These are phyloP conservation scores for Belgica antarctica DNA, from an alignment of 2,888 invertebrate species.

Conservation along the genomic window DNA sequence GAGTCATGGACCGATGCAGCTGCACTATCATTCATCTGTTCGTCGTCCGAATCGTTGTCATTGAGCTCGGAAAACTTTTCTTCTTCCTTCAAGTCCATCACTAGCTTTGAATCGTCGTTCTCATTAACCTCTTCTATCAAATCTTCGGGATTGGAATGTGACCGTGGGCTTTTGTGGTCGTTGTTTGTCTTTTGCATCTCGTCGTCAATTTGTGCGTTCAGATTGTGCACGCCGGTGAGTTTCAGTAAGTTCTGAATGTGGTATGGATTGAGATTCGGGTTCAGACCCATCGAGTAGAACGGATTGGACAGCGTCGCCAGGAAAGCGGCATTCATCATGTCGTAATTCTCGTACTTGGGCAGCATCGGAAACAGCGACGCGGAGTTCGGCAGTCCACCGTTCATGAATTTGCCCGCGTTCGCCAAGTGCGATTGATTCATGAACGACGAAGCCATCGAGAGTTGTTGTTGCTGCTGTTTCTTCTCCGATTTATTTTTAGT, in stretches of 20 bases:
- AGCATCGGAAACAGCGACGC: slow-evolving; percentile 59
- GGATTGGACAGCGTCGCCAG: slow-evolving; percentile 56
- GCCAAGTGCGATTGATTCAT: slow-evolving; percentile 45
- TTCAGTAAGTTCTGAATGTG: slow-evolving; percentile 54
- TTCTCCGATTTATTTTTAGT: slow-evolving; percentile 39
- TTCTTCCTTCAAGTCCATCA: slow-evolving; percentile 68
- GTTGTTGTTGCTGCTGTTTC: slow-evolving; percentile 31
- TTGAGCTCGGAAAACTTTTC: slow-evolving; percentile 48
- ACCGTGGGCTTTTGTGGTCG: slow-evolving; percentile 8
- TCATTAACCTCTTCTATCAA: slow-evolving; percentile 63
- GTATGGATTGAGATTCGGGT: slow-evolving; percentile 52
- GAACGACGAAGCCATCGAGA: slow-evolving; percentile 13
- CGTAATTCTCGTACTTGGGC: slow-evolving; percentile 64
- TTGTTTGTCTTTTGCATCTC: slow-evolving; percentile 19
- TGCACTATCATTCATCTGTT: slow-evolving; percentile 16
- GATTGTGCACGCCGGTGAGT: slow-evolving; percentile 47
- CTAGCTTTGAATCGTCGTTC: slow-evolving; percentile 61
- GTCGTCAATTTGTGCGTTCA: slow-evolving; percentile 28
- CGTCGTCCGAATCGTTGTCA: slow-evolving; percentile 45
- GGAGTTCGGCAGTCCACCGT: slow-evolving; percentile 5
- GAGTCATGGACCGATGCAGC: background rate
- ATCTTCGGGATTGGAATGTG: slow-evolving; percentile 60
- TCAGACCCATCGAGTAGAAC: slow-evolving; percentile 52
- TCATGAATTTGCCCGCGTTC: slow-evolving; percentile 52
- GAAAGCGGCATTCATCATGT: slow-evolving; percentile 63